These are phyloP conservation scores for Pipa parva DNA, from an alignment of 2,113 vertebrate species.

Conservation along the genomic window DNA sequence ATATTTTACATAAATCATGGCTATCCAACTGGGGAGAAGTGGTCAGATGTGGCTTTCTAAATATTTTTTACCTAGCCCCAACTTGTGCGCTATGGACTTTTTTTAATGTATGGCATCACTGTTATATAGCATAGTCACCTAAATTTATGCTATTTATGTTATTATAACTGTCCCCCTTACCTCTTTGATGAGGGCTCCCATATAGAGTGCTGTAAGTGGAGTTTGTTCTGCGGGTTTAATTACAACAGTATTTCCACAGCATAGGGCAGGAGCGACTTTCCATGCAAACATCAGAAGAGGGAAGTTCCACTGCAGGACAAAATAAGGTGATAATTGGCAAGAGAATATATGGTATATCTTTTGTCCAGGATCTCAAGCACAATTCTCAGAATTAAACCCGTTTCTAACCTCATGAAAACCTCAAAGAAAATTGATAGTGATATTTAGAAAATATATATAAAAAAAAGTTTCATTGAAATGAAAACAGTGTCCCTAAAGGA, in stretches of 20 bases:
- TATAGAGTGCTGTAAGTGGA: constrained; percentile 91
- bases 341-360: constrained; percentile 44
- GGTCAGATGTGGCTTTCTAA: too few species aligned
- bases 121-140: too few species aligned
- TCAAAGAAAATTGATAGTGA: too few species aligned
- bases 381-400: constrained; percentile 53
- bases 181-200: constrained; percentile 93
- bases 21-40: too few species aligned
- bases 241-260: constrained; percentile 93
- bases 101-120: too few species aligned
- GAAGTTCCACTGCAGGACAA: constrained; percentile 91
- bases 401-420: constrained; percentile 54
- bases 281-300: constrained; percentile 97
- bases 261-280: constrained; percentile 94
- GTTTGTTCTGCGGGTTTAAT: constrained; percentile 96
- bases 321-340: constrained; percentile 53
- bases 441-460: too few species aligned
- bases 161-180: constrained; percentile 58
- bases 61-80: too few species aligned
- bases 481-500: too few species aligned
- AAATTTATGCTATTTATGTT: too few species aligned
- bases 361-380: constrained; percentile 53
- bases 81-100: too few species aligned
- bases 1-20: too few species aligned
- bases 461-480: too few species aligned